Conservation (phyloP, 2,113 vertebrate species). For the Pelecanus crispus region DNA sequence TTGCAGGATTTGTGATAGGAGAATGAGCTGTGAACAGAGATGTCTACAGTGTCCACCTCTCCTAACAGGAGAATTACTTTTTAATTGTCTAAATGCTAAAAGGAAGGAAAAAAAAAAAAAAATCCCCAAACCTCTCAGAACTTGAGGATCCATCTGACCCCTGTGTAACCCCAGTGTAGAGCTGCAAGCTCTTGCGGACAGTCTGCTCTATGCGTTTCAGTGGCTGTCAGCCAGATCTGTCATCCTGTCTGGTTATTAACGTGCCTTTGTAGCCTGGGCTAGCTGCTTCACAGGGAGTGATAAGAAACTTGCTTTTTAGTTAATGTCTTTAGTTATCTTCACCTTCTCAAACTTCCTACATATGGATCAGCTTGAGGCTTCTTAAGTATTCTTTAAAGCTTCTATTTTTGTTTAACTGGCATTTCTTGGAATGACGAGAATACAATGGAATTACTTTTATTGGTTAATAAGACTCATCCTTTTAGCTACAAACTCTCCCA, state of each 20-base stretch:
- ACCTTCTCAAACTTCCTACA: neutral
- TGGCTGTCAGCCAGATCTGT: neutral
- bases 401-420: neutral
- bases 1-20: neutral
- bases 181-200: neutral
- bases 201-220: neutral
- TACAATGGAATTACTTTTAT: neutral
- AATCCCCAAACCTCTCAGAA: neutral
- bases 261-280: neutral
- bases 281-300: neutral
- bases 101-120: neutral
- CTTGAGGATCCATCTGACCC: neutral
- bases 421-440: neutral
- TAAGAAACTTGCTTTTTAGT: neutral
- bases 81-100: neutral
- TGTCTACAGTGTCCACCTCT: neutral
- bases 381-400: neutral
- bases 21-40: neutral
- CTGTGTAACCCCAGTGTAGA: neutral
- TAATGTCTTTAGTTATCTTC: neutral
- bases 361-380: neutral
- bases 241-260: too few species aligned
- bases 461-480: neutral
- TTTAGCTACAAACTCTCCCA: neutral
- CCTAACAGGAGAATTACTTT: neutral